Evolutionary conservation across 2,888 invertebrate species (phyloP).

Genomic region (Isoperla grammatica): DNA sequence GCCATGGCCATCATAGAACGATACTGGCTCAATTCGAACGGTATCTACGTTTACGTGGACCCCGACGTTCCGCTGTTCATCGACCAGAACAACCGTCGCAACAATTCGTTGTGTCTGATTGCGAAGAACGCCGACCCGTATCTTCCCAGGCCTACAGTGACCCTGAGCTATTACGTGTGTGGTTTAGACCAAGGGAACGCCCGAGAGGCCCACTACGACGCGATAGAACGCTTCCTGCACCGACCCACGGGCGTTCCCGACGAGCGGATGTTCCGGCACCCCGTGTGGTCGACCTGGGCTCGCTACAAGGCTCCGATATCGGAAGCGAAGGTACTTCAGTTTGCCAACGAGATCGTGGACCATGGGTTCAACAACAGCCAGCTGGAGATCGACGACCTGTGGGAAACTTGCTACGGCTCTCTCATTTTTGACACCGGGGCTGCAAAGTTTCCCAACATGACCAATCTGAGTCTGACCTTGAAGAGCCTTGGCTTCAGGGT

Average conservation of each 20-base stretch:
- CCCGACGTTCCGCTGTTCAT: conserved; percentile 22
- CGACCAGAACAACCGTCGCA: conserved; percentile 18
- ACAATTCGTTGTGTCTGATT: conserved; percentile 21
- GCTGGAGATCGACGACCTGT: conserved; percentile 81
- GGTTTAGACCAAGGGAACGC: conserved; percentile 13
- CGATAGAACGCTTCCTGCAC: conserved; percentile 48
- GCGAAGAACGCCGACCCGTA: conserved; percentile 22
- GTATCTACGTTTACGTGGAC: conserved; percentile 21
- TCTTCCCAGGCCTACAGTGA: neutral
- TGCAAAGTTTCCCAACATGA: conserved; percentile 62
- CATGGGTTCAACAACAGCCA: conserved; percentile 66
- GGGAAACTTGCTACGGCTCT: conserved; percentile 84
- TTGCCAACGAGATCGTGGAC: conserved; percentile 60
- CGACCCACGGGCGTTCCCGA: conserved; percentile 61
- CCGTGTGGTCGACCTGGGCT: conserved; percentile 89
- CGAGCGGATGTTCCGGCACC: conserved; percentile 64
- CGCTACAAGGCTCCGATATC: conserved; percentile 62
- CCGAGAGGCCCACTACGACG: conserved; percentile 23
- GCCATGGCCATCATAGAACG: conserved; percentile 21
- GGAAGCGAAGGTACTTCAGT: conserved; percentile 55
- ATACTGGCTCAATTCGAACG: conserved; percentile 25
- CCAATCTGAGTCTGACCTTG: conserved; percentile 54
- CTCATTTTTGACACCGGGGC: conserved; percentile 57
- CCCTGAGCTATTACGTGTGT: conserved; percentile 19
- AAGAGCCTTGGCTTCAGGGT: conserved; percentile 55